These are phyloP conservation scores for Hassar affinis DNA, from an alignment of 2,113 vertebrate genomes.

Conservation along the genomic window DNA sequence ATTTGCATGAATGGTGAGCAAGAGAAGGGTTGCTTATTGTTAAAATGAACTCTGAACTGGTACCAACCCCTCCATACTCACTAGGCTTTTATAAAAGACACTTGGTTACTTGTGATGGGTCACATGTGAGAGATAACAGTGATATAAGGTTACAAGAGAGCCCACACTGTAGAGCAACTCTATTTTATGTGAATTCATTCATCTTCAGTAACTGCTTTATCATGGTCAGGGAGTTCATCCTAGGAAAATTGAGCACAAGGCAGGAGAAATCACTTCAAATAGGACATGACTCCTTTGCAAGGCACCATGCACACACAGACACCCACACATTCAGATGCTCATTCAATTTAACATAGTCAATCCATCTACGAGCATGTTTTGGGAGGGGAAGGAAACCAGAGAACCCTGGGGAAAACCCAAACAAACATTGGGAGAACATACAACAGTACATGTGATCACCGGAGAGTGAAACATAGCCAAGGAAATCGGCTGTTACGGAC, in stretches of 20 bases:
- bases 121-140: background rate
- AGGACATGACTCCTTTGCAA: background rate
- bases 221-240: background rate
- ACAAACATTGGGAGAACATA: background rate
- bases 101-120: background rate
- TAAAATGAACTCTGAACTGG: background rate
- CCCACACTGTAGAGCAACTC: background rate
- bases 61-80: background rate
- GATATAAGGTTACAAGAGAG: background rate
- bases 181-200: background rate
- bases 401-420: too few species aligned
- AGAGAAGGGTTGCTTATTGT: background rate
- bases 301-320: background rate
- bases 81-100: background rate
- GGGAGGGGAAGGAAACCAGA: background rate
- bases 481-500: too few species aligned
- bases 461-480: too few species aligned
- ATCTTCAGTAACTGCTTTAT: background rate
- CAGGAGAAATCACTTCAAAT: background rate
- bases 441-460: background rate
- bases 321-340: background rate
- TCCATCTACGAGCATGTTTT: background rate
- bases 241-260: background rate
- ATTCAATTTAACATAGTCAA: background rate
- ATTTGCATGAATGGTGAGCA: background rate